Evolutionary conservation across 2,888 invertebrate species (phyloP).

Genomic region (Tipula vernalis): DNA sequence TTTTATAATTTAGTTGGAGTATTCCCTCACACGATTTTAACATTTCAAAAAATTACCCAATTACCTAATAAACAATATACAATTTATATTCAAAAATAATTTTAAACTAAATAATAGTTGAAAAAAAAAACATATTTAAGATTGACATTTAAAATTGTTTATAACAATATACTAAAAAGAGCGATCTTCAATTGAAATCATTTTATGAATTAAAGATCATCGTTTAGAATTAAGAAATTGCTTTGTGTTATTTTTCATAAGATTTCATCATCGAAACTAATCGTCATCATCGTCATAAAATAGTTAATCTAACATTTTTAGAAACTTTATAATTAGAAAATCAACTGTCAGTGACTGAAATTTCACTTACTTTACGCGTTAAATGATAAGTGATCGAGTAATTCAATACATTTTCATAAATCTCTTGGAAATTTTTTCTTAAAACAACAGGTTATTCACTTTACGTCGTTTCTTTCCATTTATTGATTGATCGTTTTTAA

Average conservation of each 20-base stretch:
- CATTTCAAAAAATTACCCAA: neutral
- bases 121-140: neutral
- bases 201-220: neutral
- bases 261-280: neutral
- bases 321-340: neutral
- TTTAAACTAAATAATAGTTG: neutral
- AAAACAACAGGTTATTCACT: neutral
- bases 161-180: neutral
- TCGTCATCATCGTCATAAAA: neutral
- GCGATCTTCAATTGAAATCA: neutral
- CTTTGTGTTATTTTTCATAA: neutral
- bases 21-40: neutral
- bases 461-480: neutral
- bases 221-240: neutral
- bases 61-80: neutral
- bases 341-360: neutral
- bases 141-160: neutral
- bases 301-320: neutral
- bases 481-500: neutral
- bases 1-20: neutral
- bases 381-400: neutral
- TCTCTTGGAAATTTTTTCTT: neutral
- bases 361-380: neutral
- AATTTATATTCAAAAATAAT: neutral
- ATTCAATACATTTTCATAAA: neutral